Conservation (phyloP, 2,113 vertebrate species). For the Salvelinus fontinalis region DNA sequence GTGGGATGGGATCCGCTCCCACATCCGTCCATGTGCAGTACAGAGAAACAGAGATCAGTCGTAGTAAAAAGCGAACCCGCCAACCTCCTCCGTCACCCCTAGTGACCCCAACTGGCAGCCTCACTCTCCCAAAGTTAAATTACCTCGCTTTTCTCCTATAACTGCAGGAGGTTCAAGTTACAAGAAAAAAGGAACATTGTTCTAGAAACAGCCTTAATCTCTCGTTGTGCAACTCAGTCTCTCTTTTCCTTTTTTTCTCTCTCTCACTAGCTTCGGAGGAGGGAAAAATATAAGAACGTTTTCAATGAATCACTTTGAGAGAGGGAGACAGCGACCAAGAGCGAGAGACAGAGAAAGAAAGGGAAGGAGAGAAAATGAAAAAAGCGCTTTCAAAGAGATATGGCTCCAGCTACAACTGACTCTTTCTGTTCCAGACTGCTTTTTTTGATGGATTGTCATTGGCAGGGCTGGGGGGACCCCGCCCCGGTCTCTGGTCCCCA, state of each 20-base stretch:
- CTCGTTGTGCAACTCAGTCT: slow-evolving; percentile 68
- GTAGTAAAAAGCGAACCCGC: slow-evolving; percentile 74
- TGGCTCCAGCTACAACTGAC: slow-evolving; percentile 62
- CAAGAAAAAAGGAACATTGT: slow-evolving; percentile 77
- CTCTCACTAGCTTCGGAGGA: slow-evolving; percentile 27
- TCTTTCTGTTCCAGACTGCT: slow-evolving; percentile 70
- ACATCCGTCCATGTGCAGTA: slow-evolving; percentile 71
- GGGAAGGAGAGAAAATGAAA: slow-evolving; percentile 8
- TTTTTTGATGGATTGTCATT: slow-evolving; percentile 72
- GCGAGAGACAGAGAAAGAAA: slow-evolving; percentile 5
- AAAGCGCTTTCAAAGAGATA: slow-evolving; percentile 50
- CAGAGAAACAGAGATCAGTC: slow-evolving; percentile 71
- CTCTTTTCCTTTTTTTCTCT: slow-evolving; percentile 35
- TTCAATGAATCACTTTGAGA: slow-evolving; percentile 50
- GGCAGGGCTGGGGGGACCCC: slow-evolving; percentile 45
- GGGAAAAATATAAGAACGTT: slow-evolving; percentile 24
- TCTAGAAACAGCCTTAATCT: slow-evolving; percentile 77
- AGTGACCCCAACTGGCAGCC: slow-evolving; percentile 68
- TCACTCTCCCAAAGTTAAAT: slow-evolving; percentile 61
- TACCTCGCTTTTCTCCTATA: slow-evolving; percentile 67
- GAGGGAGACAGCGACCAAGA: background rate
- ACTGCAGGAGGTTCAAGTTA: slow-evolving; percentile 72
- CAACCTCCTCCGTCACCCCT: slow-evolving; percentile 66
- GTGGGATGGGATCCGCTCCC: slow-evolving; percentile 52
- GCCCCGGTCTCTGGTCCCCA: slow-evolving; percentile 54